These are phyloP conservation scores for Aphodius granarius DNA, from an alignment of 2,888 invertebrate species.

Conservation along the genomic window DNA sequence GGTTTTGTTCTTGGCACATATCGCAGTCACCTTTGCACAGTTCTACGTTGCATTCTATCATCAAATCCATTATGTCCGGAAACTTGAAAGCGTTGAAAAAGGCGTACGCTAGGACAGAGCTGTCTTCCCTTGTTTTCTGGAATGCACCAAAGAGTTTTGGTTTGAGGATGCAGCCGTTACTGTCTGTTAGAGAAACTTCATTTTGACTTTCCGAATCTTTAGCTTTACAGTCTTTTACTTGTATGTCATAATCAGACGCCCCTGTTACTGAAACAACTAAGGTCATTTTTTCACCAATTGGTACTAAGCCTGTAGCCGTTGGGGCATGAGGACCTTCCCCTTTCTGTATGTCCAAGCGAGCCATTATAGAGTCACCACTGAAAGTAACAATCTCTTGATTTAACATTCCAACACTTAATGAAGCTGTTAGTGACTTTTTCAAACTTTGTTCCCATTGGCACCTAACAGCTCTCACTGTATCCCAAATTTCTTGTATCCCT, in stretches of 20 bases:
- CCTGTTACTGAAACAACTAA: slow-evolving; percentile 78
- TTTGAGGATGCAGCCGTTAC: slow-evolving; percentile 75
- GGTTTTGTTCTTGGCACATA: slow-evolving; percentile 67
- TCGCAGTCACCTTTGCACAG: slow-evolving; percentile 80
- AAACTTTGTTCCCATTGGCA: slow-evolving; percentile 83
- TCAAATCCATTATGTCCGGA: slow-evolving; percentile 81
- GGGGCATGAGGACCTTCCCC: slow-evolving; percentile 79
- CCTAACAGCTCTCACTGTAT: slow-evolving; percentile 74
- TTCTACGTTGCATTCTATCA: slow-evolving; percentile 81
- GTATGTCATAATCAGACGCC: slow-evolving; percentile 76
- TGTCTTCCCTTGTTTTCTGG: slow-evolving; percentile 76
- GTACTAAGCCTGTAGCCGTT: slow-evolving; percentile 74
- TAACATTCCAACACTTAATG: slow-evolving; percentile 76
- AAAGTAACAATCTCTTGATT: slow-evolving; percentile 81
- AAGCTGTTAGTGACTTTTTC: slow-evolving; percentile 73
- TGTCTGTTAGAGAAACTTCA: slow-evolving; percentile 71
- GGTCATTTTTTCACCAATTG: slow-evolving; percentile 82
- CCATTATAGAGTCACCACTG: slow-evolving; percentile 82
- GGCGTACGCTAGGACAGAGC: slow-evolving; percentile 75
- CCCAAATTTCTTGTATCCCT: slow-evolving; percentile 78
- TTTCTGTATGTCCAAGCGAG: slow-evolving; percentile 74
- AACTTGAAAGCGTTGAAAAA: slow-evolving; percentile 83
- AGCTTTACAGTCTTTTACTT: slow-evolving; percentile 76
- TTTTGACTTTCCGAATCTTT: slow-evolving; percentile 69
- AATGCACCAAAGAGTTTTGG: slow-evolving; percentile 80